Percentiles rank a stretch among this genome's conserved stretches.
Conservation (phyloP, 2,888 invertebrate species). For the Halocaridina rubra region DNA sequence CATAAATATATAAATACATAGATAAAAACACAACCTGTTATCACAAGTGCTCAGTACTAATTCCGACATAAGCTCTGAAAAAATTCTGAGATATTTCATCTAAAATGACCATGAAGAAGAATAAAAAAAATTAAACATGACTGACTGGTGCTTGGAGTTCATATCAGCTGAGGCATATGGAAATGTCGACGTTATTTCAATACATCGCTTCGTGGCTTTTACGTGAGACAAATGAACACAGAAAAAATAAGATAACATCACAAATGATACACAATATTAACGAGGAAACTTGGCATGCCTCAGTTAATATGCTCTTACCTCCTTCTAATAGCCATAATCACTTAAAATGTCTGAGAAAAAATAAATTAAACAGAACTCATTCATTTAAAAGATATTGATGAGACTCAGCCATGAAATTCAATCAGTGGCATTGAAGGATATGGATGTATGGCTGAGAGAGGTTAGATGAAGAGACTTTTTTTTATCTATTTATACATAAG, state of each 20-base stretch:
- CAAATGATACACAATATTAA: neutral
- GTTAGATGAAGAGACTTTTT: neutral
- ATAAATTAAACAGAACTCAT: constrained; percentile 13
- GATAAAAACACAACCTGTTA: constrained; percentile 53
- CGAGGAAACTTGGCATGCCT: constrained; percentile 23
- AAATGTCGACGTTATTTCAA: neutral
- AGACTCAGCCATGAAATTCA: constrained; percentile 33
- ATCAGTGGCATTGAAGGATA: constrained; percentile 17
- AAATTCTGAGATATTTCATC: too few relatives aligned
- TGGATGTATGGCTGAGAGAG: constrained; percentile 9
- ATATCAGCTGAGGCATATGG: constrained; percentile 28
- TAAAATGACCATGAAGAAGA: constrained; percentile 27
- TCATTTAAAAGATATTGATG: constrained; percentile 22
- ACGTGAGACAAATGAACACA: neutral
- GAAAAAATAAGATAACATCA: neutral
- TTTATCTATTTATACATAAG: too few relatives aligned
- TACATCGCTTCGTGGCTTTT: neutral
- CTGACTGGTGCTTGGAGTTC: too few relatives aligned
- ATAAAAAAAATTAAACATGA: too few relatives aligned
- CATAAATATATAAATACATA: too few relatives aligned
- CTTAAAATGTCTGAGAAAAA: constrained; percentile 4
- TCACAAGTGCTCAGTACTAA: constrained; percentile 34
- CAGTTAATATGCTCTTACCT: constrained; percentile 40
- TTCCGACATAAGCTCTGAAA: too few relatives aligned
- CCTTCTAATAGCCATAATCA: constrained; percentile 32